Percentiles rank a stretch among this genome's conserved stretches.
phyloP scores from a whole-genome alignment of 2,888 invertebrate genomes.

The Heliconius charithonia region DNA sequence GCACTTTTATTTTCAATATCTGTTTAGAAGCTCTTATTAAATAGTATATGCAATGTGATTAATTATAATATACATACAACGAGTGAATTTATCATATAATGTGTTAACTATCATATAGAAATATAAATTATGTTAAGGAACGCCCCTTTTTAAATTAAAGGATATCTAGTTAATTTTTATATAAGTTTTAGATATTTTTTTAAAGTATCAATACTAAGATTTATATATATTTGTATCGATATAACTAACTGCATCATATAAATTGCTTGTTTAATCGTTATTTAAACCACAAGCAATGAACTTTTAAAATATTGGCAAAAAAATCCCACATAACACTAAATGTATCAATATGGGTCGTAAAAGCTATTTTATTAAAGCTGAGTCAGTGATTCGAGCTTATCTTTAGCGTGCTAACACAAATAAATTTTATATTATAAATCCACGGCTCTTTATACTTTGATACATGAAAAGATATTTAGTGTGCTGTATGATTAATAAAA shows the following conservation, averaged over 20 bases:
- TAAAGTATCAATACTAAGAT: neutral
- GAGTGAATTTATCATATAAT: neutral
- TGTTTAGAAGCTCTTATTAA: neutral
- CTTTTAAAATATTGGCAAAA: neutral
- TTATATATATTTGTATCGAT: neutral
- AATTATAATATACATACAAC: neutral
- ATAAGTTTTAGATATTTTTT: neutral
- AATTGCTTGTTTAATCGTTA: constrained; percentile 1
- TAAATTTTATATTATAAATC: constrained; percentile 12
- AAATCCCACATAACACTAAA: constrained; percentile 11
- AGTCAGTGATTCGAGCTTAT: constrained; percentile 35
- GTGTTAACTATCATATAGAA: neutral
- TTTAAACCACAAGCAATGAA: constrained; percentile 7
- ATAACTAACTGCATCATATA: neutral
- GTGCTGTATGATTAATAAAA: constrained; percentile 38
- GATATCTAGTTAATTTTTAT: neutral
- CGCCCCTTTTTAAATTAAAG: neutral
- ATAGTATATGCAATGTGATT: neutral
- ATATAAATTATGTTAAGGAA: neutral
- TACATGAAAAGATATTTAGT: constrained; percentile 35
- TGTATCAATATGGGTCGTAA: constrained; percentile 2
- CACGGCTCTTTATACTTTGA: constrained; percentile 5
- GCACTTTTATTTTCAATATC: constrained; percentile 1
- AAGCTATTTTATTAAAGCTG: constrained; percentile 29
- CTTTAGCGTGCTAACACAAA: constrained; percentile 32